Evolutionary conservation across 2,888 invertebrate species (phyloP).

Genomic region (Labia minor): DNA sequence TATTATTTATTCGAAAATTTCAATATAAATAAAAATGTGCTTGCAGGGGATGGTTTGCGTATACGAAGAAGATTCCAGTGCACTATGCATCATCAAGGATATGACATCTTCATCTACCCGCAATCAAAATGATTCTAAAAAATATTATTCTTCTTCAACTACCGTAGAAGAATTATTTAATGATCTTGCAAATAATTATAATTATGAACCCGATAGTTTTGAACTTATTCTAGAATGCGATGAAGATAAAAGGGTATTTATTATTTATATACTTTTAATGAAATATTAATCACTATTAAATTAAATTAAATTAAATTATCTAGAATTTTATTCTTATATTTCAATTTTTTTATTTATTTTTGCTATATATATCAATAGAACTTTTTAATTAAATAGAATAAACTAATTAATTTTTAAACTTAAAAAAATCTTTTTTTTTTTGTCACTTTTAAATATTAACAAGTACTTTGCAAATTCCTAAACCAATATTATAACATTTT

Average conservation of each 20-base stretch:
- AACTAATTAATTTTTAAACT: no score
- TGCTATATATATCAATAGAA: no score
- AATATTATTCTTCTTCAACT: slow-evolving; percentile 36
- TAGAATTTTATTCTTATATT: no score
- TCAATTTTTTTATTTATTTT: no score
- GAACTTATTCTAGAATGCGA: slow-evolving; percentile 34
- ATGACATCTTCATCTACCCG: slow-evolving; percentile 33
- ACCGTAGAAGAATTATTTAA: slow-evolving; percentile 38
- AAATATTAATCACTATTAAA: not conserved
- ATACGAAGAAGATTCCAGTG: slow-evolving; percentile 34
- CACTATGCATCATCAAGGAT: slow-evolving; percentile 39
- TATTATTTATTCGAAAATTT: not conserved
- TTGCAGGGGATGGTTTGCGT: slow-evolving; percentile 41
- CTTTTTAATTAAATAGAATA: no score
- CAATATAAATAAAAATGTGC: slow-evolving; percentile 23
- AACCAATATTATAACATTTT: no score
- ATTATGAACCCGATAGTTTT: slow-evolving; percentile 39
- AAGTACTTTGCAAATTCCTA: no score
- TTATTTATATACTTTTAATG: not conserved
- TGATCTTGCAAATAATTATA: slow-evolving; percentile 39
- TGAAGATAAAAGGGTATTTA: not conserved
- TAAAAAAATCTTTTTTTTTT: no score
- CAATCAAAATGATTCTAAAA: slow-evolving; percentile 29
- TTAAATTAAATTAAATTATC: no score
- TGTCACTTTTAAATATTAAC: no score